phyloP scores from a whole-genome alignment of 2,888 invertebrate species.

The Pilophorus perplexus region DNA sequence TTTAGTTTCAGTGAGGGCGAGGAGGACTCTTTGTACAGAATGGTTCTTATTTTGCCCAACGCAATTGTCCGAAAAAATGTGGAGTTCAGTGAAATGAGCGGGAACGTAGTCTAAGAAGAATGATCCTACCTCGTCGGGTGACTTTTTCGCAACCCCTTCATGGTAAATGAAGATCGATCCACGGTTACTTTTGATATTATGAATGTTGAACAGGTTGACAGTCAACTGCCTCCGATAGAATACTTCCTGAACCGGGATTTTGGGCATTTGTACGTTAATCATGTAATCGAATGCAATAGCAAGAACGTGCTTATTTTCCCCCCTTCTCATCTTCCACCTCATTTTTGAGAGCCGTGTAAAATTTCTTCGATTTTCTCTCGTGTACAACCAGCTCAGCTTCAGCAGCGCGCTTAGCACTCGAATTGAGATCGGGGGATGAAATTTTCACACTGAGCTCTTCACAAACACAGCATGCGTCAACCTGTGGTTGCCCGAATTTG shows the following conservation, averaged over 20 bases:
- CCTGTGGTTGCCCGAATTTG: constrained; percentile 21
- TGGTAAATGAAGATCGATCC: too few relatives aligned
- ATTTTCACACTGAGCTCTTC: constrained; percentile 42
- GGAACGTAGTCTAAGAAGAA: constrained; percentile 7
- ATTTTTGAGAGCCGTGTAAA: constrained; percentile 15
- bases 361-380: constrained; percentile 18
- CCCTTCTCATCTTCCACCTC: too few relatives aligned
- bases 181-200: constrained; percentile 46
- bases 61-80: constrained; percentile 17
- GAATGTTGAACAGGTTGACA: constrained; percentile 45
- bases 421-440: background rate
- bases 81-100: constrained; percentile 6
- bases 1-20: constrained; percentile 11
- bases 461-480: constrained; percentile 40
- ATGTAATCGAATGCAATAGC: constrained; percentile 10
- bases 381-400: constrained; percentile 18
- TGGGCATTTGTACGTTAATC: constrained; percentile 28
- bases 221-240: too few relatives aligned
- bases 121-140: constrained; percentile 12
- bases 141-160: constrained; percentile 16
- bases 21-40: background rate
- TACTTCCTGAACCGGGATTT: too few relatives aligned
- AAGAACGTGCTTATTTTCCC: constrained; percentile 7
- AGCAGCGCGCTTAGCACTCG: constrained; percentile 45
- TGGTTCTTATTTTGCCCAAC: constrained; percentile 21